These are phyloP conservation scores for Pardosa pseudoannulata DNA, from an alignment of 2,888 invertebrate species.

Conservation along the genomic window DNA sequence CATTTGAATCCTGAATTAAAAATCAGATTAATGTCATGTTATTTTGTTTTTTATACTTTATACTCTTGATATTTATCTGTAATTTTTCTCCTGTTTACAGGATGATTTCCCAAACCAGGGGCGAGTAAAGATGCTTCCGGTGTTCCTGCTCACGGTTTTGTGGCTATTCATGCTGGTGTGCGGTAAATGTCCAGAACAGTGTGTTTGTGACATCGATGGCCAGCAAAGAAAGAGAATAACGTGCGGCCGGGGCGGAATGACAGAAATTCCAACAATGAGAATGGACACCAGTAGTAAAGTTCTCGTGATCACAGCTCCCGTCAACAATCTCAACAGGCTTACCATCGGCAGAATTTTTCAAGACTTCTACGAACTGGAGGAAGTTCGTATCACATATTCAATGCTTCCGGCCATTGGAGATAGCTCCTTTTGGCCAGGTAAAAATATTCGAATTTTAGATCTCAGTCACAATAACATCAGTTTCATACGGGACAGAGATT, in stretches of 20 bases:
- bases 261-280: conserved; percentile 82
- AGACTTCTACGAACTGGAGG: conserved; percentile 81
- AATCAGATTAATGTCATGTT: no score
- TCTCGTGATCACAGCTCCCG: conserved; percentile 84
- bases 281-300: conserved; percentile 83
- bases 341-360: conserved; percentile 86
- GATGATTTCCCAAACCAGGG: not conserved
- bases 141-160: not conserved
- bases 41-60: no score
- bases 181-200: conserved; percentile 82
- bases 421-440: conserved; percentile 84
- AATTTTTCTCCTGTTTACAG: not conserved
- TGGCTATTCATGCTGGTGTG: conserved; percentile 67
- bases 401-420: conserved; percentile 87
- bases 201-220: conserved; percentile 82
- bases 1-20: no score
- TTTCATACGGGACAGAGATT: conserved; percentile 84
- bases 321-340: conserved; percentile 79
- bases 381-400: conserved; percentile 82
- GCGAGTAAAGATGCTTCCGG: not conserved
- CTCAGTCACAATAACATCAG: conserved; percentile 86
- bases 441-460: conserved; percentile 80
- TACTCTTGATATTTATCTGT: no score
- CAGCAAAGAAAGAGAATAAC: conserved; percentile 81
- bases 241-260: conserved; percentile 82